Evolutionary conservation across 2,797 vertebrate genomes (phyloP).

Genomic region (Oreochromis mossambicus): DNA sequence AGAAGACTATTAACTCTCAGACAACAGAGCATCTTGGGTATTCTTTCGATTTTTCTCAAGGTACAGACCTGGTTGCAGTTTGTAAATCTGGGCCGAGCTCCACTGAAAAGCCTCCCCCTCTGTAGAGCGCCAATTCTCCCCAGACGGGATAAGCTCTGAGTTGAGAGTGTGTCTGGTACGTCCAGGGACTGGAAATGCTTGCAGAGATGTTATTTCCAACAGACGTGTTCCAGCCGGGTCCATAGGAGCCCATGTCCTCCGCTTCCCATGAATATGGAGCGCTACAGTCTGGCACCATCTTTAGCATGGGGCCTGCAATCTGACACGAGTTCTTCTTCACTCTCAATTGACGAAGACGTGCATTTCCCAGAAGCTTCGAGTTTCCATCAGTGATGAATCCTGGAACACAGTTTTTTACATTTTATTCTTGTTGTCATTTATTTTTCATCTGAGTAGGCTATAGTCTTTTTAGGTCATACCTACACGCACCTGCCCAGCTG

Average conservation of each 20-base stretch:
- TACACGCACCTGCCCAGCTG: neutral
- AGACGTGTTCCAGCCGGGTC: conserved; percentile 79
- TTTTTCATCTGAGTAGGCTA: neutral
- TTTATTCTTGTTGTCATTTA: neutral
- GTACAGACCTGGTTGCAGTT: conserved; percentile 84
- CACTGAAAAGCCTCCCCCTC: conserved; percentile 85
- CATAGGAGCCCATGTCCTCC: conserved; percentile 82
- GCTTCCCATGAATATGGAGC: conserved; percentile 81
- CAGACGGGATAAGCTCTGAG: conserved; percentile 75
- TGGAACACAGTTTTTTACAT: conserved; percentile 32
- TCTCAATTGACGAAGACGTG: conserved; percentile 87
- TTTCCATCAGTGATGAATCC: conserved; percentile 97
- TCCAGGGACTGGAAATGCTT: conserved; percentile 73
- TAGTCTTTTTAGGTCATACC: neutral
- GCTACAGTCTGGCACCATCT: conserved; percentile 65
- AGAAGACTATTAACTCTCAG: neutral
- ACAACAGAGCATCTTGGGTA: neutral
- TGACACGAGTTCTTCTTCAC: conserved; percentile 78
- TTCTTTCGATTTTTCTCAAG: neutral
- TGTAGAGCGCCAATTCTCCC: conserved; percentile 81
- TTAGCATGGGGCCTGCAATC: conserved; percentile 57
- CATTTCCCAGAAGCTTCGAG: conserved; percentile 86
- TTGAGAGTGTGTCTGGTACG: conserved; percentile 81
- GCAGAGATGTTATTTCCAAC: conserved; percentile 34
- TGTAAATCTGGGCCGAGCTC: conserved; percentile 79